Evolutionary conservation across 2,797 vertebrate species (phyloP), one percentile per base, ranked within the genome.

Genomic region (Oreochromis mossambicus): DNA sequence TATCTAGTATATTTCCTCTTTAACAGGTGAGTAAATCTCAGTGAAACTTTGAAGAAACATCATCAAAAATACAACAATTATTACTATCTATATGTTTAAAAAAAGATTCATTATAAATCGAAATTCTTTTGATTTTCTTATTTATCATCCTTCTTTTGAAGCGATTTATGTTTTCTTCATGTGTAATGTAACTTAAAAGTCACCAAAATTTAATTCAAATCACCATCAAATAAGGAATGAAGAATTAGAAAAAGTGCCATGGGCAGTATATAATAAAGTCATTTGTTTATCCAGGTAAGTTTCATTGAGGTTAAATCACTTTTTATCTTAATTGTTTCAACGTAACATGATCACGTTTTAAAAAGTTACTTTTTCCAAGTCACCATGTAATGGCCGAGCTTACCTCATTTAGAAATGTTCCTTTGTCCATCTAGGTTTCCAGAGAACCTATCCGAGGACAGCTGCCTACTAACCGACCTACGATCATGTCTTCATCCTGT

Each of bases 231-330:
- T 36, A 63, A 36, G 17, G 17, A 63, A 63, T 36, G 58, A 63
- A 36, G 4, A 63, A 63, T 63, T 63, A 36, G 58, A n/a, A 1
- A 63, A 63, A 19, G 19, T 0, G 1, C 32, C 34, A 14, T 0
- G 3, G 19, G 7, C 34, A 38, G 19, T 66, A 41, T 0, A 24
- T 66, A 66, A 66, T 8, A 9, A 3, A 21, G 1, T 0, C 5
- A 0, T 83, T 83, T 81, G 29, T 70, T 52, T 34, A 83, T 38
- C 19, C 8, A 43, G 29, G 54, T 15, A 75, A 43, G 38, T 68
- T 41, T 68, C 13, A 43, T 21, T 24, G 36, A 43, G n/a, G 43
- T 43, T 68, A 41, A 68, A 68, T 68, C 32, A 63, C 58, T 63
- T 63, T 63, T n/a, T 36, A 36, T 61, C 6, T 36, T n/a, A 63